These are phyloP conservation scores for Scaptomyza reducta DNA, from an alignment of 2,888 invertebrate genomes.

Conservation along the genomic window DNA sequence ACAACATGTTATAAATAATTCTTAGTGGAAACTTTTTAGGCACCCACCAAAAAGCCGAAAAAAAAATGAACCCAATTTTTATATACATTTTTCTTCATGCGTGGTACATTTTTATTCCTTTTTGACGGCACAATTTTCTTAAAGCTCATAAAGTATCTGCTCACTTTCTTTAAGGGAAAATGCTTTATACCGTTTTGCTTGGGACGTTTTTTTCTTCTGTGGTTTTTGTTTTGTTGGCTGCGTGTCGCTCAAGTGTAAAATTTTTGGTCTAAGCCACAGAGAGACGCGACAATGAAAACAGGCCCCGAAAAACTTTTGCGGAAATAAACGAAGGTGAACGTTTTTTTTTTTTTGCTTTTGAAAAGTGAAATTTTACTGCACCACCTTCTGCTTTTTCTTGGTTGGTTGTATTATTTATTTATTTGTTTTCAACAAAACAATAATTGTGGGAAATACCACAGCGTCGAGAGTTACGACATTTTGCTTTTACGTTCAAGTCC, in stretches of 20 bases:
- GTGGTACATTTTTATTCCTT: conserved; percentile 19
- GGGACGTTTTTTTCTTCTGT: conserved; percentile 16
- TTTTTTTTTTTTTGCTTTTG: conserved; percentile 64
- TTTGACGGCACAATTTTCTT: conserved; percentile 43
- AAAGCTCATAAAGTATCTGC: conserved; percentile 49
- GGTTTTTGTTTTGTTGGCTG: conserved; percentile 26
- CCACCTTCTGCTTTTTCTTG: conserved; percentile 17
- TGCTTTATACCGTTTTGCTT: conserved; percentile 27
- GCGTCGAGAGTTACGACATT: conserved; percentile 63
- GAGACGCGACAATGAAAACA: conserved; percentile 57
- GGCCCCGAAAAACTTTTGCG: conserved; percentile 60
- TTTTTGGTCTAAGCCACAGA: conserved; percentile 47
- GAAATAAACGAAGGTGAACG: conserved; percentile 79
- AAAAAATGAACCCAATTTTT: conserved; percentile 7
- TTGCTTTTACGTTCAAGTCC: conserved; percentile 20
- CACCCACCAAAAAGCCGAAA: conserved; percentile 24
- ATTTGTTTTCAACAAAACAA: conserved; percentile 49
- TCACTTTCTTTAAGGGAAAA: conserved; percentile 61
- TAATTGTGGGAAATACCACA: conserved; percentile 71
- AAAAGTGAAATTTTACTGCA: conserved; percentile 73
- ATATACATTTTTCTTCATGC: not conserved
- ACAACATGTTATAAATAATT: conserved; percentile 73
- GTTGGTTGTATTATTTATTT: conserved; percentile 48
- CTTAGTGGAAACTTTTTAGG: conserved; percentile 63
- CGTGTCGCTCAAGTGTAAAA: conserved; percentile 59